phyloP scores from a whole-genome alignment of 2,888 invertebrate genomes.

The Odontocolon sp. region DNA sequence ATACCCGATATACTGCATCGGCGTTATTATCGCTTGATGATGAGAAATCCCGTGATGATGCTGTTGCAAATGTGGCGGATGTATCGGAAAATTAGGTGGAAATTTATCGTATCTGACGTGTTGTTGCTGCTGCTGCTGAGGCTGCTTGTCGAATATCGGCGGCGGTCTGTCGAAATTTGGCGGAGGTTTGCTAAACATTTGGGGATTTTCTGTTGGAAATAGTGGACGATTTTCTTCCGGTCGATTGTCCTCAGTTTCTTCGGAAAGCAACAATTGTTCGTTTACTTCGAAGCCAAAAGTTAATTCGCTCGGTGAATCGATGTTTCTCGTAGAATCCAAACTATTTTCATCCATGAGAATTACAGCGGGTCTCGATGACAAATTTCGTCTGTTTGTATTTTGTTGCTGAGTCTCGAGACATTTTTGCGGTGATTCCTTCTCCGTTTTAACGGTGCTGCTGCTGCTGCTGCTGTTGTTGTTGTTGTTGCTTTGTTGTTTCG shows the following conservation, averaged over 20 bases:
- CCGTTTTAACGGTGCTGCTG: too few species aligned
- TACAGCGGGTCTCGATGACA: constrained; percentile 85
- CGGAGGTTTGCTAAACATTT: constrained; percentile 68
- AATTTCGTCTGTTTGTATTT: constrained; percentile 31
- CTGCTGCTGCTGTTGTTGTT: too few species aligned
- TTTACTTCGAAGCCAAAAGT: constrained; percentile 92
- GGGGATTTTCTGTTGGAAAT: constrained; percentile 64
- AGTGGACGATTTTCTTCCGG: constrained; percentile 58
- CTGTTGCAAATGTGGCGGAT: constrained; percentile 69
- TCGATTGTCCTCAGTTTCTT: constrained; percentile 69
- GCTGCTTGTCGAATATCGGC: constrained; percentile 69
- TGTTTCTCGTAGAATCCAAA: constrained; percentile 74
- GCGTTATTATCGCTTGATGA: constrained; percentile 70
- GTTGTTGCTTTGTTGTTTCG: constrained; percentile 60
- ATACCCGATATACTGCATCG: constrained; percentile 73
- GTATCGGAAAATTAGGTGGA: constrained; percentile 67
- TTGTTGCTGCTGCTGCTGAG: constrained; percentile 49
- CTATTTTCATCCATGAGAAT: constrained; percentile 85
- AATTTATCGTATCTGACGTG: constrained; percentile 68
- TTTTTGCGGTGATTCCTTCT: constrained; percentile 66
- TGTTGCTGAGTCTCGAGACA: constrained; percentile 56
- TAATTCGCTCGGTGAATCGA: constrained; percentile 83
- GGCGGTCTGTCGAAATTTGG: constrained; percentile 72
- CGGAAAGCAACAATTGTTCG: constrained; percentile 85
- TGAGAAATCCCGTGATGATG: constrained; percentile 61